Conservation (phyloP, 2,797 vertebrate genomes). For the Crocidura indochinensis region DNA sequence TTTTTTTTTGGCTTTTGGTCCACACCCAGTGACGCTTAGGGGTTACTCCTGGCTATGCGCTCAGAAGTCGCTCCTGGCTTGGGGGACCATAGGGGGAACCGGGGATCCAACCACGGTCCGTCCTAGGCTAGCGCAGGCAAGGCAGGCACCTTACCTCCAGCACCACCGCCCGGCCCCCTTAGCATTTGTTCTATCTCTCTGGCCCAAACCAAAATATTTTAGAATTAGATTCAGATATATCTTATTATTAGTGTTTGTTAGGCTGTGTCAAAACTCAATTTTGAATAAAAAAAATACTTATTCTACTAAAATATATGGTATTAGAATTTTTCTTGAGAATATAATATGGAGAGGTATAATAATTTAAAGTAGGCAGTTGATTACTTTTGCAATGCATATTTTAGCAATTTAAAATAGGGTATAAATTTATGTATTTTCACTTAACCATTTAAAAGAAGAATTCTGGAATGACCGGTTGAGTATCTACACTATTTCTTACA, state of each 20-base stretch:
- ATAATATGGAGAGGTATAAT: background rate
- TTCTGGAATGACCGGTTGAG: background rate
- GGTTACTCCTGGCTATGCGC: too few species aligned
- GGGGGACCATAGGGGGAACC: too few species aligned
- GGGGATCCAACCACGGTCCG: too few species aligned
- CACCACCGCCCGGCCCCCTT: too few species aligned
- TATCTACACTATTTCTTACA: background rate
- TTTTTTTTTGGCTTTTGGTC: too few species aligned
- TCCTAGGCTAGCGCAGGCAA: too few species aligned
- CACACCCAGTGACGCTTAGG: too few species aligned
- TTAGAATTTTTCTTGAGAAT: background rate
- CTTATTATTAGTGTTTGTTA: slow-evolving; percentile 23
- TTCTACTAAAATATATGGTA: too few species aligned
- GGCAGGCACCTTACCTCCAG: too few species aligned
- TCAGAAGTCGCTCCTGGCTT: too few species aligned
- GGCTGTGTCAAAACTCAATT: slow-evolving; percentile 9
- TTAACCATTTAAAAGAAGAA: slow-evolving; percentile 17
- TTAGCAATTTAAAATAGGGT: background rate
- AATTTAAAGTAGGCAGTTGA: background rate
- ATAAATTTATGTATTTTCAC: background rate
- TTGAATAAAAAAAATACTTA: slow-evolving; percentile 16
- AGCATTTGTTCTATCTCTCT: too few species aligned
- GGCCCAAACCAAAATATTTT: background rate
- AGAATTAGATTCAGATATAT: slow-evolving; percentile 24
- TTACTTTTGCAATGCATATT: background rate